Evolutionary conservation across 2,113 vertebrate species (phyloP).

Genomic region (Pitta sordida): DNA sequence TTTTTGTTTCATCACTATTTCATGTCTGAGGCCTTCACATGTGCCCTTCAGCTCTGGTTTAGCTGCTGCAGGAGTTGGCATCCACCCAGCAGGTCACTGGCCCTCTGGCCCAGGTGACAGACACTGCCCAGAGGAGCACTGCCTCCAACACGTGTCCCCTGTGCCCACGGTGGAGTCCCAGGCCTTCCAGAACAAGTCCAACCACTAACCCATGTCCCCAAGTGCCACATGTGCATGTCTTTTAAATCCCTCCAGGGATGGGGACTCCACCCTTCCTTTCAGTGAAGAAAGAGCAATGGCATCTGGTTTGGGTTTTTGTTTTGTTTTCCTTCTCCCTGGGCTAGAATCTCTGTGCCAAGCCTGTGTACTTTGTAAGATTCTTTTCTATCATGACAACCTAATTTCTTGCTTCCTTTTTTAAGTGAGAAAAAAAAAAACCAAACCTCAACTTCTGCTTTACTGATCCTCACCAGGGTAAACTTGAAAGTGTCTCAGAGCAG

Average conservation of each 20-base stretch:
- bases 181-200: background rate
- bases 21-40: background rate
- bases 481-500: conserved; percentile 29
- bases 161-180: no score
- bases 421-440: background rate
- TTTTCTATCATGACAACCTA: background rate
- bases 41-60: background rate
- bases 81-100: accelerated
- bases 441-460: background rate
- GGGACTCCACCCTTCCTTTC: background rate
- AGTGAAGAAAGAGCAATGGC: background rate
- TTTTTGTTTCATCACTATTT: conserved; percentile 32
- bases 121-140: background rate
- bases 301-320: background rate
- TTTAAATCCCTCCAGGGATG: background rate
- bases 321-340: background rate
- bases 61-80: background rate
- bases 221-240: background rate
- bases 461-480: background rate
- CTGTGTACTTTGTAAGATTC: background rate
- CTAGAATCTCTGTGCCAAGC: background rate
- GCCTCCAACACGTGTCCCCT: no score
- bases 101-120: background rate
- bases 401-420: conserved; percentile 4
- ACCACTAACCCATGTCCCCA: background rate